Conservation (phyloP, 2,888 invertebrate genomes). For the Bombylius discolor region DNA sequence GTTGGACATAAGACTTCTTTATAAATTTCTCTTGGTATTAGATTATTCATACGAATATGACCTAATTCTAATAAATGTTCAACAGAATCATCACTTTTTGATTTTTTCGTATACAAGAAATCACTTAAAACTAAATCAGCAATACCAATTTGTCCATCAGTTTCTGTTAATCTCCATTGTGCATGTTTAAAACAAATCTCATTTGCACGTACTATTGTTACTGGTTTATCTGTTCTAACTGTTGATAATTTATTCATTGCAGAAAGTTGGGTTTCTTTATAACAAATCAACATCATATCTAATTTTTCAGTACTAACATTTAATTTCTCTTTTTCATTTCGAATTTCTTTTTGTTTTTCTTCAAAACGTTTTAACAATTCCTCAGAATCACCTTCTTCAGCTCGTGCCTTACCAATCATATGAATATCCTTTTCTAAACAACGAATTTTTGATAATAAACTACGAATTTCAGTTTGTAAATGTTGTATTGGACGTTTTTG, state of each 20-base stretch:
- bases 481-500: constrained; percentile 84
- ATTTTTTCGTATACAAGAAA: constrained; percentile 94
- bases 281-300: constrained; percentile 88
- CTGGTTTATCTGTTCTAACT: constrained; percentile 55
- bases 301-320: constrained; percentile 83
- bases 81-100: constrained; percentile 91
- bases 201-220: constrained; percentile 68
- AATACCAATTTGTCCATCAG: constrained; percentile 94
- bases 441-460: constrained; percentile 66
- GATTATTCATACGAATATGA: constrained; percentile 87
- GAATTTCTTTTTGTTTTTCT: constrained; percentile 53
- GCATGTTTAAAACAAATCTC: constrained; percentile 98
- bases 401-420: constrained; percentile 65
- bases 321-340: constrained; percentile 80
- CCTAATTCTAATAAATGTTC: constrained; percentile 94
- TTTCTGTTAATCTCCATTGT: constrained; percentile 94
- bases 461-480: constrained; percentile 66
- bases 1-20: constrained; percentile 74
- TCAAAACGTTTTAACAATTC: constrained; percentile 54
- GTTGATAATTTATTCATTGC: constrained; percentile 46
- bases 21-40: constrained; percentile 87
- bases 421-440: constrained; percentile 83
- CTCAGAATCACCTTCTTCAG: constrained; percentile 49
- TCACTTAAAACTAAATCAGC: constrained; percentile 91
- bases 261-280: constrained; percentile 63